A percentile compares a stretch with the other conserved stretches of the same genome.
phyloP scores from a whole-genome alignment of 2,797 vertebrate genomes.

The Phoxinus dragarum region DNA sequence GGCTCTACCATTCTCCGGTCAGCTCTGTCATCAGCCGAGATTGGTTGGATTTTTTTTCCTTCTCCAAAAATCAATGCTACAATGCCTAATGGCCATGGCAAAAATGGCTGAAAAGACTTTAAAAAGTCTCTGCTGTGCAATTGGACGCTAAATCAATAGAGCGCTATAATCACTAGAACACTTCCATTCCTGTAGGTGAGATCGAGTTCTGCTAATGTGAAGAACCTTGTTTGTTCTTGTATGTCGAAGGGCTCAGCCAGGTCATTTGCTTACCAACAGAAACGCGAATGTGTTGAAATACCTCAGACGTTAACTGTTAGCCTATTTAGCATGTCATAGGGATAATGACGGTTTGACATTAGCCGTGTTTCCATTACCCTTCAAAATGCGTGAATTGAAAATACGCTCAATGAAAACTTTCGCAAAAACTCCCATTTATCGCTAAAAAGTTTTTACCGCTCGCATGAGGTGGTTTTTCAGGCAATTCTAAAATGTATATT shows the following conservation, averaged over 20 bases:
- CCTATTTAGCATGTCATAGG: neutral
- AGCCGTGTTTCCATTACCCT: too few relatives aligned
- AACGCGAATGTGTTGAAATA: conserved; percentile 9
- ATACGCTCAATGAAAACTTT: too few relatives aligned
- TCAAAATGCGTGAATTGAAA: too few relatives aligned
- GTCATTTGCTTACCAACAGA: conserved; percentile 18
- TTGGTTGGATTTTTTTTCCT: conserved; percentile 18
- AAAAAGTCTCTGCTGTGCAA: conserved; percentile 39
- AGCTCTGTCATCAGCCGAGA: neutral
- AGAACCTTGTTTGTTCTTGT: conserved; percentile 28
- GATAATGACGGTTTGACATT: neutral
- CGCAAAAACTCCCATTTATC: too few relatives aligned
- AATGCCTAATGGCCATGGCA: conserved; percentile 44
- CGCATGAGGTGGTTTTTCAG: too few relatives aligned
- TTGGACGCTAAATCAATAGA: conserved; percentile 40
- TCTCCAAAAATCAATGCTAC: conserved; percentile 43
- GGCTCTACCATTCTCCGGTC: neutral
- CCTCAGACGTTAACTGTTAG: neutral
- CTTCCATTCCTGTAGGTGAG: conserved; percentile 36
- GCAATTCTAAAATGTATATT: too few relatives aligned
- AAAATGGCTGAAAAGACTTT: conserved; percentile 45
- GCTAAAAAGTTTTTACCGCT: too few relatives aligned
- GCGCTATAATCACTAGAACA: conserved; percentile 46
- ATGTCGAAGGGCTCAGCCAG: neutral
- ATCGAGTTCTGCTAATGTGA: conserved; percentile 45